Conservation (phyloP, 2,888 invertebrate species). For the Argyra leucocephala region DNA sequence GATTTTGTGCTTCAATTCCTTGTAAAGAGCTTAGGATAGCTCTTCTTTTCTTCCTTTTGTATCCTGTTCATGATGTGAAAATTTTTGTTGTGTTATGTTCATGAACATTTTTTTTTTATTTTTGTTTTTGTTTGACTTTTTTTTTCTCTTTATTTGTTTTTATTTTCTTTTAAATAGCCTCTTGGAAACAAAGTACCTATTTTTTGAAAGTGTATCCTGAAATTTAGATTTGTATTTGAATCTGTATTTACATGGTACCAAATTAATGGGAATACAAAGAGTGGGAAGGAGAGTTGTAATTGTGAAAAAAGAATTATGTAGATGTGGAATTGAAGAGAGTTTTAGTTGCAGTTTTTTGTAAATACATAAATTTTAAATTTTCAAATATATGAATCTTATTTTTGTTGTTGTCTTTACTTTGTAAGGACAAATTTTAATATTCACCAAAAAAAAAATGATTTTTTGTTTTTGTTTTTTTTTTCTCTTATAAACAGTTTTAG, state of each 20-base stretch:
- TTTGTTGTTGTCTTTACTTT: too few species aligned
- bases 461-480: too few species aligned
- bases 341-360: background rate
- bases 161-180: background rate
- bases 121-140: background rate
- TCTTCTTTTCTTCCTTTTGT: background rate
- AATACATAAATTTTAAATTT: too few species aligned
- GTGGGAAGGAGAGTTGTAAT: background rate
- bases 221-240: background rate
- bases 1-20: conserved; percentile 23
- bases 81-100: background rate
- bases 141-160: background rate
- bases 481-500: too few species aligned
- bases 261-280: background rate
- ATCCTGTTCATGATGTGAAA: background rate
- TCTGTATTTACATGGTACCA: background rate
- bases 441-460: too few species aligned
- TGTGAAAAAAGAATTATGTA: background rate
- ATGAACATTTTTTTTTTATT: background rate
- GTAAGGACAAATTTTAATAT: too few species aligned
- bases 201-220: background rate
- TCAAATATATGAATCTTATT: too few species aligned
- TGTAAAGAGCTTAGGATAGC: conserved; percentile 13
- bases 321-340: background rate
- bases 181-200: background rate